phyloP scores from a whole-genome alignment of 2,888 invertebrate species.

The Drosophila neutralis region DNA sequence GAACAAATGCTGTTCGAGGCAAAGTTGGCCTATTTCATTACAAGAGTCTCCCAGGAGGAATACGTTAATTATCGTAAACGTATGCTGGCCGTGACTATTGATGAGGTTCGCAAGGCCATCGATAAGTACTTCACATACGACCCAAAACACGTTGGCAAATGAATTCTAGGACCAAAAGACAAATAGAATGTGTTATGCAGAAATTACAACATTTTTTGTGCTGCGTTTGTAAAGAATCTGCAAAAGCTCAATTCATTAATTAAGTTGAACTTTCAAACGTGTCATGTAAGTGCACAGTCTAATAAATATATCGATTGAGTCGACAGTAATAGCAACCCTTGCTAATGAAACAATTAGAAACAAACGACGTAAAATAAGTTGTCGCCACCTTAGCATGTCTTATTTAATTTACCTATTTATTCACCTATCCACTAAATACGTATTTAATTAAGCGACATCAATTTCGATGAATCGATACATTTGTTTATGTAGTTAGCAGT shows the following conservation, averaged over 20 bases:
- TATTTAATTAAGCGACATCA: background rate
- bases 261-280: background rate
- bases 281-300: background rate
- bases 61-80: conserved; percentile 91
- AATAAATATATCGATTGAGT: background rate
- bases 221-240: background rate
- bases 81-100: conserved; percentile 89
- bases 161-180: conserved; percentile 89
- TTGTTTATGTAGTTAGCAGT: background rate
- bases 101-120: no score
- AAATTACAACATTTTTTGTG: background rate
- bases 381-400: background rate
- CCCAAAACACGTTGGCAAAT: conserved; percentile 87
- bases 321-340: background rate
- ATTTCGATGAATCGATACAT: no score
- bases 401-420: background rate
- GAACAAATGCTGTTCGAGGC: conserved; percentile 93
- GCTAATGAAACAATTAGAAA: background rate
- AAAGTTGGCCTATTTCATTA: conserved; percentile 91
- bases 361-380: background rate
- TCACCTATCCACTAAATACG: background rate
- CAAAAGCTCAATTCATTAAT: background rate
- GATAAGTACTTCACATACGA: conserved; percentile 88
- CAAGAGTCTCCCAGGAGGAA: conserved; percentile 91
- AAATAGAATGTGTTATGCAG: conserved; percentile 44